Conservation (phyloP, 2,797 vertebrate species). For the Perdix hodgsoniae region DNA sequence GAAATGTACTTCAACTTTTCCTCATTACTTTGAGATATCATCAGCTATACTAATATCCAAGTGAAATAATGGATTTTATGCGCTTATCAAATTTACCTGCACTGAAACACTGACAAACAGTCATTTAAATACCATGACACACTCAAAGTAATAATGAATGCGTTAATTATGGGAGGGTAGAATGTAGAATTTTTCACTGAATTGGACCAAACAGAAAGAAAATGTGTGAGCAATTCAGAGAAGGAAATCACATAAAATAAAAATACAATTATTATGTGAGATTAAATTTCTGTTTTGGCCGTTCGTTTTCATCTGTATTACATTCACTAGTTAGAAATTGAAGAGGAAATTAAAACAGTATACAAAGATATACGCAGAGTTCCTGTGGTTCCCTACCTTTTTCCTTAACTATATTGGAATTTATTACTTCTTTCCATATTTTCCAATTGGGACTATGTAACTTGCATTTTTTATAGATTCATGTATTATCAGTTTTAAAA, state of each 20-base stretch:
- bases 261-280: background rate
- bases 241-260: conserved; percentile 6
- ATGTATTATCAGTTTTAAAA: conserved; percentile 39
- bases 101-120: background rate
- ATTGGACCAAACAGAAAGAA: conserved; percentile 15
- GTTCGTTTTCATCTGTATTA: conserved; percentile 33
- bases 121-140: background rate
- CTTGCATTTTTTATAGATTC: background rate
- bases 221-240: background rate
- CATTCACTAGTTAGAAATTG: conserved; percentile 38
- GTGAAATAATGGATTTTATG: background rate
- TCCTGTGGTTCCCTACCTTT: background rate
- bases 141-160: background rate
- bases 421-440: conserved; percentile 29
- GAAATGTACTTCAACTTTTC: background rate
- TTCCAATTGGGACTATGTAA: conserved; percentile 10
- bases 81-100: background rate
- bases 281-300: conserved; percentile 6
- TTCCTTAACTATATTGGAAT: conserved; percentile 41
- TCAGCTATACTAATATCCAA: background rate
- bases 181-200: background rate
- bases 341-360: conserved; percentile 57
- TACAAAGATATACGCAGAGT: background rate
- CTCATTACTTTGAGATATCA: background rate
- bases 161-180: background rate